Evolutionary conservation across 2,113 vertebrate genomes (phyloP), one percentile per base, ranked within the genome.

Genomic region (Catharus fuscescens): DNA sequence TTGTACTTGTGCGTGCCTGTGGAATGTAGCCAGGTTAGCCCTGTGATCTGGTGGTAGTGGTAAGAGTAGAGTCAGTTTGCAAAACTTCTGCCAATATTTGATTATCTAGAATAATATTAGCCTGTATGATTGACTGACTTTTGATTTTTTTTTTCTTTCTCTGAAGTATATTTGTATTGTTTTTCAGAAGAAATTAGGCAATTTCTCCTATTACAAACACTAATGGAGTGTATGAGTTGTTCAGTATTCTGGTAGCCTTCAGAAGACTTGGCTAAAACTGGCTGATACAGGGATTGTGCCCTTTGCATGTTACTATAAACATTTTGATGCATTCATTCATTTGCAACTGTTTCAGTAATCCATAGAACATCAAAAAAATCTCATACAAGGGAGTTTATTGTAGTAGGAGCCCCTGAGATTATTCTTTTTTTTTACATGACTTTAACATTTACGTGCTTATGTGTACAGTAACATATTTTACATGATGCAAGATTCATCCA

Each of bases 11-110:
- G 0, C 76, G 36, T 87, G 23, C 31, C 44, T 84, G 21, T 71
- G 48, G 40, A 86, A 80, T 48, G n/a, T 81, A 76, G 73, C 36
- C 40, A 36, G 48, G 23, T 62, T 74, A 86, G 48, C 21, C 40
- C 38, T 38, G 38, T 38, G 4, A 66, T 77, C 65, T 85, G 42
- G 20, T 78, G 20, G 36, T 31, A 62, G 36, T 44, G 47, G 20
- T 48, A 84, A 52, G 48, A 90, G 26, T 44, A 19, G 26, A 71
- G n/a, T 78, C 36, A 76, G 34, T 67, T 86, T 84, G 60, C 54
- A 93, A 93, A 42, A 18, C 34, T 84, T 84, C 61, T 87, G 70
- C 28, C 66, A 92, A 26, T 91, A 86, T 91, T 92, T 92, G 57
- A 42, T 93, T 76, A 64, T 60, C 28, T 86, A 57, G 57, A 84